Evolutionary conservation across 2,797 vertebrate genomes (phyloP).

Genomic region (Fratercula arctica): DNA sequence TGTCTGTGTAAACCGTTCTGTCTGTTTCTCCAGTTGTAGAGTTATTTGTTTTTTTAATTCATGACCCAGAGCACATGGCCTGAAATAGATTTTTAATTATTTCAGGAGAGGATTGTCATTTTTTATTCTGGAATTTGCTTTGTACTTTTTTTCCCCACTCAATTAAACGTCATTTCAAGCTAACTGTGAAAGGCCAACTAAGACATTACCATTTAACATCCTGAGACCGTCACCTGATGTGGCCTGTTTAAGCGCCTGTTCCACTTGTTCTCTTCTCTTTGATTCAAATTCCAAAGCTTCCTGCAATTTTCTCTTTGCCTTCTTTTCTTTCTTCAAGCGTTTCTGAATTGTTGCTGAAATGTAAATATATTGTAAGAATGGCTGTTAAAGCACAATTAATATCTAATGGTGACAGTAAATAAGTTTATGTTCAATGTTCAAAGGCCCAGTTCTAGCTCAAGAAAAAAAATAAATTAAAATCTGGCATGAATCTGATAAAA

Average conservation of each 20-base stretch:
- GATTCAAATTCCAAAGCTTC: slow-evolving; percentile 96
- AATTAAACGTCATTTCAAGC: slow-evolving; percentile 33
- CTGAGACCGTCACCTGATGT: slow-evolving; percentile 84
- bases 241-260: slow-evolving; percentile 89
- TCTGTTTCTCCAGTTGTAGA: slow-evolving; percentile 24
- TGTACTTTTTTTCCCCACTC: not conserved
- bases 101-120: not conserved
- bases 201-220: slow-evolving; percentile 83
- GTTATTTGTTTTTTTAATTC: slow-evolving; percentile 56
- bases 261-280: slow-evolving; percentile 89
- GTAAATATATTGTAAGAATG: not conserved
- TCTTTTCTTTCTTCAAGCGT: slow-evolving; percentile 96
- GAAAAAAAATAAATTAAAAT: not conserved
- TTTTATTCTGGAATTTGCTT: slow-evolving; percentile 31
- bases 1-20: slow-evolving; percentile 32
- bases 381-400: not conserved
- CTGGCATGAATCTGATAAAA: not conserved
- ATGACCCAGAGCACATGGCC: slow-evolving; percentile 29
- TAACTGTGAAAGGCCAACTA: slow-evolving; percentile 44
- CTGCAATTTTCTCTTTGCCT: slow-evolving; percentile 95
- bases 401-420: not conserved
- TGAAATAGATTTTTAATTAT: slow-evolving; percentile 59
- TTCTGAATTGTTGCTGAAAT: slow-evolving; percentile 93
- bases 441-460: not conserved
- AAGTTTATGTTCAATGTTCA: not conserved